These are phyloP conservation scores for Drosophila merina DNA, from an alignment of 2,888 invertebrate species.

Conservation along the genomic window DNA sequence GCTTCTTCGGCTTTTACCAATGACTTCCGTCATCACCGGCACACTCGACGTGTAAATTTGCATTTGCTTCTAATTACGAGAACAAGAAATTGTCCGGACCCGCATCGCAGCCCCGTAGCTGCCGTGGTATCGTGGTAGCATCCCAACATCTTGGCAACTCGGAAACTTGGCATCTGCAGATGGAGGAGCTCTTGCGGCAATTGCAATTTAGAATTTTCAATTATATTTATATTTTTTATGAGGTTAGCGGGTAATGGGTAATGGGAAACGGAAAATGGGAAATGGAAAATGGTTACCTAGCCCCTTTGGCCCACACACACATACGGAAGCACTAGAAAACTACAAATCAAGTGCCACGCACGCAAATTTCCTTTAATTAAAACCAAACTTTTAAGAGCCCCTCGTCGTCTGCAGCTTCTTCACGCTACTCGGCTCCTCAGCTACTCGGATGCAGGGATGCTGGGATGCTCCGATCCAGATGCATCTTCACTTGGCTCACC, in stretches of 20 bases:
- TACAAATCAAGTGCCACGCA: slow-evolving; percentile 76
- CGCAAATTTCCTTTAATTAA: slow-evolving; percentile 77
- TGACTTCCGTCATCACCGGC: slow-evolving; percentile 69
- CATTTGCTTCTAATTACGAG: slow-evolving; percentile 74
- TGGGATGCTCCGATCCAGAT: slow-evolving; percentile 2
- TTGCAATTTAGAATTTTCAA: slow-evolving; percentile 75
- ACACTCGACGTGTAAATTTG: slow-evolving; percentile 73
- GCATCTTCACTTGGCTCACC: slow-evolving; percentile 27
- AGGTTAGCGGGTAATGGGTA: slow-evolving; percentile 11
- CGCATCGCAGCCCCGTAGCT: slow-evolving; percentile 15
- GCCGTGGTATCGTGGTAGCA: slow-evolving; percentile 8
- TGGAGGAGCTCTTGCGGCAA: slow-evolving; percentile 57
- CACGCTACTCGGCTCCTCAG: slow-evolving; percentile 4
- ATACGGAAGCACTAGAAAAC: slow-evolving; percentile 59
- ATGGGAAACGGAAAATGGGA: neutral
- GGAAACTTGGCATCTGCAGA: slow-evolving; percentile 52
- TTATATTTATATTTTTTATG: slow-evolving; percentile 67
- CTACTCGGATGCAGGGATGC: no score
- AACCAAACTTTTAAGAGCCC: slow-evolving; percentile 74
- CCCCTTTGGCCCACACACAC: slow-evolving; percentile 56
- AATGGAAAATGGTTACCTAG: slow-evolving; percentile 1
- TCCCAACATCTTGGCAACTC: slow-evolving; percentile 39
- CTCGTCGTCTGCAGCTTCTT: slow-evolving; percentile 24
- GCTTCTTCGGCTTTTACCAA: slow-evolving; percentile 63
- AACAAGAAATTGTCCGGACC: slow-evolving; percentile 21